These are phyloP conservation scores for Eucera pruinosa DNA, from an alignment of 2,888 invertebrate species.

Conservation along the genomic window DNA sequence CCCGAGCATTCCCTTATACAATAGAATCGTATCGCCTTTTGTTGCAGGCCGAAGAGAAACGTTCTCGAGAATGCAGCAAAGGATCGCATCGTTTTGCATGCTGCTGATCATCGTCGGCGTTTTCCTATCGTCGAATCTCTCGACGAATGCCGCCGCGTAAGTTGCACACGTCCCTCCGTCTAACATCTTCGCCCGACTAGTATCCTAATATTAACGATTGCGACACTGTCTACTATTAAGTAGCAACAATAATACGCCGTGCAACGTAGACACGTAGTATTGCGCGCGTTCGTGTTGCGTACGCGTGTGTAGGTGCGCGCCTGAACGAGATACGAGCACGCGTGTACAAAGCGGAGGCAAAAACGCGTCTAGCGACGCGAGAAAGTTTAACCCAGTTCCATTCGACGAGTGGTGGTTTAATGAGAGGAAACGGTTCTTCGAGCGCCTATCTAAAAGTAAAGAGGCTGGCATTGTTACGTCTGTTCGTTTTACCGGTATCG, in stretches of 20 bases:
- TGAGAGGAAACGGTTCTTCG: slow-evolving; percentile 40
- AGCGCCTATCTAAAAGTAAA: slow-evolving; percentile 37
- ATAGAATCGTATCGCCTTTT: too few species aligned
- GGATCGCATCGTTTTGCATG: slow-evolving; percentile 72
- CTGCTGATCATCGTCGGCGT: slow-evolving; percentile 70
- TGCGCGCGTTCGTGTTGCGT: background rate
- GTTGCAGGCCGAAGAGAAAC: slow-evolving; percentile 24
- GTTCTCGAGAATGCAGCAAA: slow-evolving; percentile 72
- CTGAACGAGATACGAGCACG: background rate
- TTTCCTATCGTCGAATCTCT: slow-evolving; percentile 60
- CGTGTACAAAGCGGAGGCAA: slow-evolving; percentile 19
- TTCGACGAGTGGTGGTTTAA: slow-evolving; percentile 49
- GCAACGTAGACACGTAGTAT: too few species aligned
- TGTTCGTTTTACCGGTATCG: slow-evolving; percentile 13
- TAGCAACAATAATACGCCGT: too few species aligned
- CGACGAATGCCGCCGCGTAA: slow-evolving; percentile 74
- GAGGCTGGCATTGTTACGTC: slow-evolving; percentile 36
- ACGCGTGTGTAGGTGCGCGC: background rate
- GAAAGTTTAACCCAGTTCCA: slow-evolving; percentile 68
- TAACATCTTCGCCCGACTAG: background rate
- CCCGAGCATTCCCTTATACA: too few species aligned
- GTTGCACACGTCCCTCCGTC: background rate
- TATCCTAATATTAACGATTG: too few species aligned
- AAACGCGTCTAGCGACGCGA: slow-evolving; percentile 46
- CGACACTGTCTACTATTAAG: background rate